phyloP scores from a whole-genome alignment of 1,140 invertebrate genomes.

The Oscheius sp. region DNA sequence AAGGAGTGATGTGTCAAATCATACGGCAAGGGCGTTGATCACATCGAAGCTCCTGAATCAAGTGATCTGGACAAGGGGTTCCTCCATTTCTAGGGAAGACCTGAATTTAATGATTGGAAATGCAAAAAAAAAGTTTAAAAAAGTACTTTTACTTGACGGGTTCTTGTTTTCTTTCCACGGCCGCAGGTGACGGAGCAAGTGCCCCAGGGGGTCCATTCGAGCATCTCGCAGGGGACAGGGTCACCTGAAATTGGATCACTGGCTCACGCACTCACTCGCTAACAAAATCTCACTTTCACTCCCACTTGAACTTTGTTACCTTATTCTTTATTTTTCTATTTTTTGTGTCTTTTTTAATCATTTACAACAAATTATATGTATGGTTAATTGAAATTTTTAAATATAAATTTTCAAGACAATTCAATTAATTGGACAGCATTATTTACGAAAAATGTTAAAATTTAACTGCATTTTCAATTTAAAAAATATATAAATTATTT shows the following conservation, averaged over 20 bases:
- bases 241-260: no score
- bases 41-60: slow-evolving; percentile 63
- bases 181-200: slow-evolving; percentile 74
- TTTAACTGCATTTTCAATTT: no score
- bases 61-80: slow-evolving; percentile 67
- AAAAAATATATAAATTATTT: no score
- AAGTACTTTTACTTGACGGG: slow-evolving; percentile 64
- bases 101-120: no score
- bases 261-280: no score
- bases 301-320: no score
- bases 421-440: no score
- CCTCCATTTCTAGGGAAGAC: slow-evolving; percentile 70
- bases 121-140: slow-evolving; percentile 54
- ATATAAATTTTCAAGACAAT: no score
- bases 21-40: slow-evolving; percentile 61
- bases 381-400: slow-evolving; percentile 11
- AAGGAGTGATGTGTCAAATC: slow-evolving; percentile 6
- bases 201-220: slow-evolving; percentile 67
- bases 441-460: no score
- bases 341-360: neutral
- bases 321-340: neutral
- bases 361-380: slow-evolving; percentile 23
- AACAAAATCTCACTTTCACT: no score
- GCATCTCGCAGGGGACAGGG: slow-evolving; percentile 29
- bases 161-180: slow-evolving; percentile 63